phyloP scores from a whole-genome alignment of 2,888 invertebrate genomes.

The Andricus quercusramuli region DNA sequence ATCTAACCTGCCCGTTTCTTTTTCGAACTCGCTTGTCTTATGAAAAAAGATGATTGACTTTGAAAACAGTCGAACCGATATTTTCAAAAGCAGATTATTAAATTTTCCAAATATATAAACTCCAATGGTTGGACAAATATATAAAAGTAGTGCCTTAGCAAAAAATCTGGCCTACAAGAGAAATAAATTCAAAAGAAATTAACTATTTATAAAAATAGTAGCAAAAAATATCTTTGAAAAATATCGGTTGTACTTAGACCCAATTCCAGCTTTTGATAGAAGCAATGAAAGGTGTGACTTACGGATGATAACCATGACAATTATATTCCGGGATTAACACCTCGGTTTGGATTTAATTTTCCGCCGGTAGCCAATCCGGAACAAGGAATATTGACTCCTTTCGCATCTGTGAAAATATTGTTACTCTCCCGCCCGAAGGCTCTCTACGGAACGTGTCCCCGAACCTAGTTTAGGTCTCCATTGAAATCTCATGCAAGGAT shows the following conservation, averaged over 20 bases:
- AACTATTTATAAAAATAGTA: not conserved
- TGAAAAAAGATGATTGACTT: slow-evolving; percentile 21
- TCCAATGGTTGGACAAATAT: not conserved
- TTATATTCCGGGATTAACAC: slow-evolving; percentile 43
- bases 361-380: slow-evolving; percentile 1
- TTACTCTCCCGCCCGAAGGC: slow-evolving; percentile 55
- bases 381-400: slow-evolving; percentile 41
- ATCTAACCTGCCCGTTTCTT: slow-evolving; percentile 45
- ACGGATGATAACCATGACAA: slow-evolving; percentile 32
- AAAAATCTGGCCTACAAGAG: not conserved
- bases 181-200: slow-evolving; percentile 3
- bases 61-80: slow-evolving; percentile 18
- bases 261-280: not conserved
- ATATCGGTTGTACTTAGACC: slow-evolving; percentile 30
- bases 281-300: slow-evolving; percentile 21
- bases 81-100: not conserved
- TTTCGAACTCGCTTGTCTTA: slow-evolving; percentile 14
- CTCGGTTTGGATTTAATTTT: slow-evolving; percentile 26
- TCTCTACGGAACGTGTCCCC: not conserved
- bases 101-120: not conserved
- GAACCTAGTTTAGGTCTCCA: not conserved
- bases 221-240: slow-evolving; percentile 6
- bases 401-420: slow-evolving; percentile 64
- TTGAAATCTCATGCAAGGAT: slow-evolving; percentile 51
- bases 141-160: not conserved